Base-by-base conservation (phyloP, 1,140 invertebrate genomes). In the Myzus persicae region DNA sequence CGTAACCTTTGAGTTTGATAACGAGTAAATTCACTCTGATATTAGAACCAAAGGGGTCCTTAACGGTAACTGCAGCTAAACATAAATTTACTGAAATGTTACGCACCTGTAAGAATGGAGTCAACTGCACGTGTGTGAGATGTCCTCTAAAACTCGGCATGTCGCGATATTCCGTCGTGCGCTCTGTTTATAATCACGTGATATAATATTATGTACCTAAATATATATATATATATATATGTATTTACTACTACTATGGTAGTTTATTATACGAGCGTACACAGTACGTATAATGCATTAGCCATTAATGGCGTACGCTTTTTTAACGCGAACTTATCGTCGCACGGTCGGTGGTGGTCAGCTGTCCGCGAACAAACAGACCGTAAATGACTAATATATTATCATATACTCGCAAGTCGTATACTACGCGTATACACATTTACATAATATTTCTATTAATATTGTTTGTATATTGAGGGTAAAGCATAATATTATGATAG, bases 351-450 rank as follows among this genome's bases (percentile, higher is more conserved):
- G 26, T 40, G 51, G 40, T 14, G 90, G 59, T 81, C 90, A n/a
- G 90, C 36, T 11, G 48, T 24, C 11, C 38, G 31, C 89, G 76
- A 31, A 54, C 81, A 54, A 93, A 84, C 91, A 40, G 76, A 93
- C 91, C 91, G 91, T 93, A 31, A 93, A 90, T 44, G 38, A 90
- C 89, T 90, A 67, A 59, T 42, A 31, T 54, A 54, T n/a, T n/a
- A n/a, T 76, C n/a, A n/a, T n/a, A 67, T 8, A 88, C 18, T 84
- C 82, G 38, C 36, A 11, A 26, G 82, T 40, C 84, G 84, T 1
- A 24, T 40, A 40, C 40, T 84, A 9, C 5, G 20, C 31, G 14
- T 67, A n/a, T 14, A n/a, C 6, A n/a, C 31, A 6, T 31, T 46
- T 46, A 9, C 24, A 89, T 48, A 36, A 46, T 20, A 22, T 11